These are phyloP conservation scores for Tipula unca DNA, from an alignment of 2,888 invertebrate species.

Conservation along the genomic window DNA sequence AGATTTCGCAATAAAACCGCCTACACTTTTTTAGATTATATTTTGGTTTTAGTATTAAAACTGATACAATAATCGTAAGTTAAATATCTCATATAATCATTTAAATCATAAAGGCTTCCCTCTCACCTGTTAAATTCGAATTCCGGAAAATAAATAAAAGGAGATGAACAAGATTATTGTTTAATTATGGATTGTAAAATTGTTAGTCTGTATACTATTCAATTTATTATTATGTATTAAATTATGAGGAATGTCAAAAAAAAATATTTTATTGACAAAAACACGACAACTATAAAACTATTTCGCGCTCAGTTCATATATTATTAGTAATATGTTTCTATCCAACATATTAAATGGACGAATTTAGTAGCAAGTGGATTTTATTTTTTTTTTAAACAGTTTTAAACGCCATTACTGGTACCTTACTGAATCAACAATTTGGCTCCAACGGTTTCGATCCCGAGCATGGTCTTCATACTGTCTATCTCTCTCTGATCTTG, in stretches of 20 bases:
- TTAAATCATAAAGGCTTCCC: neutral
- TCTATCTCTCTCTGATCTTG: too few species aligned
- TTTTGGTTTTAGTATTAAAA: neutral
- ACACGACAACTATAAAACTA: neutral
- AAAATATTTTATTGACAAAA: neutral
- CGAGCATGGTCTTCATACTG: too few species aligned
- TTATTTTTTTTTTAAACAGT: too few species aligned
- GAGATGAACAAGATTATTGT: neutral
- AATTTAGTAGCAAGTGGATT: neutral
- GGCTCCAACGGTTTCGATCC: too few species aligned
- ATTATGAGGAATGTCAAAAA: neutral
- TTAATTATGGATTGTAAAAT: neutral
- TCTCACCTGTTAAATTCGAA: neutral
- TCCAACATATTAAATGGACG: neutral
- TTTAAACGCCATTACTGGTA: too few species aligned
- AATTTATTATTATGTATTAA: too few species aligned
- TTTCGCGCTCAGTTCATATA: neutral
- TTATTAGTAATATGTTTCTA: neutral
- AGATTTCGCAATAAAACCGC: neutral
- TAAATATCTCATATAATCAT: too few species aligned
- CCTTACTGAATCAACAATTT: too few species aligned
- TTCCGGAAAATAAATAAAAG: neutral
- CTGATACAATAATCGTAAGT: neutral
- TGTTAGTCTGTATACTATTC: too few species aligned
- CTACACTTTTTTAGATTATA: neutral